phyloP scores from a whole-genome alignment of 2,797 vertebrate species.

The Tiaroga cobitis region DNA sequence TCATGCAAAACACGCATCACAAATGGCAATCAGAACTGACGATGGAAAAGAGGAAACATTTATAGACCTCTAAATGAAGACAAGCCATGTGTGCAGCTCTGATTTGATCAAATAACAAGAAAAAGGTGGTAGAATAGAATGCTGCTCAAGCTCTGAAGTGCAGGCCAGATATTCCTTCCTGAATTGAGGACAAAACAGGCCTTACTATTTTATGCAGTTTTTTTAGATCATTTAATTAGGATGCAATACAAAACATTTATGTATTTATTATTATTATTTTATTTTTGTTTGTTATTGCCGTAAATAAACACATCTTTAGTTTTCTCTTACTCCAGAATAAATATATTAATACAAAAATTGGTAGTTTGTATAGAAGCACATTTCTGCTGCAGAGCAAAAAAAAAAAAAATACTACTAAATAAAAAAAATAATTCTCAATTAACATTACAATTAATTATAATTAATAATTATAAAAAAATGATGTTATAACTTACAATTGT shows the following conservation, averaged over 20 bases:
- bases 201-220: neutral
- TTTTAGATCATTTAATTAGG: neutral
- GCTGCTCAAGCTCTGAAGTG: neutral
- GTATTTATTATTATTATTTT: neutral
- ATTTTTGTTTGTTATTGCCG: neutral
- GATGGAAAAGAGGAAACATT: slow-evolving; percentile 34
- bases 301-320: neutral
- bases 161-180: neutral
- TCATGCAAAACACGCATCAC: slow-evolving; percentile 24
- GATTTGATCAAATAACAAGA: slow-evolving; percentile 41
- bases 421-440: neutral
- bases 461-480: neutral
- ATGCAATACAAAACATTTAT: neutral
- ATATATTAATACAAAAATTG: neutral
- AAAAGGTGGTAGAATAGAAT: slow-evolving; percentile 30
- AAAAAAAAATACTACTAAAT: neutral
- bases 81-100: slow-evolving; percentile 29
- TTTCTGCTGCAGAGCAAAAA: neutral
- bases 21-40: slow-evolving; percentile 30
- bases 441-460: neutral
- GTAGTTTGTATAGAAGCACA: neutral
- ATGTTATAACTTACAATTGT: neutral
- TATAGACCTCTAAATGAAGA: slow-evolving; percentile 35
- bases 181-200: neutral
- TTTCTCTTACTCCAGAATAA: neutral